A percentile compares a stretch with the other conserved stretches of the same genome.
phyloP scores from a whole-genome alignment of 1,140 invertebrate genomes.

The Drosophila lini region DNA sequence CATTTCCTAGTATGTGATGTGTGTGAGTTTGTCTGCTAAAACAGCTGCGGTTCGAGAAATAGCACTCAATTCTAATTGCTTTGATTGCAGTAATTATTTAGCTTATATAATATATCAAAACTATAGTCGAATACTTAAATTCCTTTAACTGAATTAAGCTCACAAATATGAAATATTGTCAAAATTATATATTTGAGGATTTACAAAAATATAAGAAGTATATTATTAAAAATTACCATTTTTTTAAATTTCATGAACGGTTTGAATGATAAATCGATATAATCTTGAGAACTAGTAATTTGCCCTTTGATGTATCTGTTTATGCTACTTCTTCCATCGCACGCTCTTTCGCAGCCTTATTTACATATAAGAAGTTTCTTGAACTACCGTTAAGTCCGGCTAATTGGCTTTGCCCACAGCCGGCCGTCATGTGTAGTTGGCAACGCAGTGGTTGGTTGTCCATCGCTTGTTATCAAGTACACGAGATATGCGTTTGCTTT shows the following conservation, averaged over 20 bases:
- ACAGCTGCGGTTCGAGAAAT: constrained; percentile 5
- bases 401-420: constrained; percentile 66
- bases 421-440: constrained; percentile 47
- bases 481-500: constrained; percentile 31
- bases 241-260: too few relatives aligned
- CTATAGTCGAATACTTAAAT: neutral
- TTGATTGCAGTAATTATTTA: neutral
- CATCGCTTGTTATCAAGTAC: constrained; percentile 41
- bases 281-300: neutral
- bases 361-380: constrained; percentile 73
- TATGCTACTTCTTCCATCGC: constrained; percentile 18
- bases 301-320: constrained; percentile 35
- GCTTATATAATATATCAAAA: neutral
- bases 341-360: constrained; percentile 48
- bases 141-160: neutral
- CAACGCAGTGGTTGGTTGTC: constrained; percentile 47
- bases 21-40: neutral
- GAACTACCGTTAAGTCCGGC: constrained; percentile 71
- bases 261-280: neutral
- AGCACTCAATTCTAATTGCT: neutral
- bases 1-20: constrained; percentile 63
- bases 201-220: too few relatives aligned
- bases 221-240: too few relatives aligned
- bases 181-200: too few relatives aligned
- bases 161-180: too few relatives aligned